Conservation (phyloP, 2,888 invertebrate genomes). For the Papilio gigon region DNA sequence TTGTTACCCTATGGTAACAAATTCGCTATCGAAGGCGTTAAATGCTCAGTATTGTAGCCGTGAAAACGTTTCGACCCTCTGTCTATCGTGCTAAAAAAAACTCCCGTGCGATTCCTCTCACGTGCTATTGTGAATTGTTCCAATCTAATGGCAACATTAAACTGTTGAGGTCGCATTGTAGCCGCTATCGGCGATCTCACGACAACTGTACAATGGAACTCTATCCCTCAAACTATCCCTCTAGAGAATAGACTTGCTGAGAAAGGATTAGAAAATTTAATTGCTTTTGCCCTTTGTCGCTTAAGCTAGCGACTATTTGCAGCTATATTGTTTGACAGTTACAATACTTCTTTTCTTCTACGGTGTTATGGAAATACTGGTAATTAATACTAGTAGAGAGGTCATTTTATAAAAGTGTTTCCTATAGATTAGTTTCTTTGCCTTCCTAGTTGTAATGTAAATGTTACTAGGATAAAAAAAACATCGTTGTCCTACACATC, state of each 20-base stretch:
- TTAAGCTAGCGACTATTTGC: conserved; percentile 11
- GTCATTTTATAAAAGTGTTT: neutral
- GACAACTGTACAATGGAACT: conserved; percentile 58
- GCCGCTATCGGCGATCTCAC: conserved; percentile 70
- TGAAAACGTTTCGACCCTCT: conserved; percentile 48
- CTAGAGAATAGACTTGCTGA: conserved; percentile 43
- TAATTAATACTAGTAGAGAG: no score
- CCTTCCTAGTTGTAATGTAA: no score
- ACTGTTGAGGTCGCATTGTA: conserved; percentile 74
- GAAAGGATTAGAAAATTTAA: conserved; percentile 44
- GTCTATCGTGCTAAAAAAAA: conserved; percentile 56
- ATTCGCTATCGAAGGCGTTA: conserved; percentile 47
- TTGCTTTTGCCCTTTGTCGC: conserved; percentile 32
- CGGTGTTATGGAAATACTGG: neutral
- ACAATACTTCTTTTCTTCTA: neutral
- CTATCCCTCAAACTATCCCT: conserved; percentile 50
- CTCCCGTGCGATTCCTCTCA: conserved; percentile 76
- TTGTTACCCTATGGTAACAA: conserved; percentile 53
- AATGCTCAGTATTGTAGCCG: conserved; percentile 51
- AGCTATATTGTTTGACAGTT: conserved; percentile 11
- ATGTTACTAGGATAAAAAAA: no score
- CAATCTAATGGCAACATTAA: conserved; percentile 67
- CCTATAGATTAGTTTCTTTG: no score
- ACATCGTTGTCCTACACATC: neutral
- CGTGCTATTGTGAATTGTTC: conserved; percentile 77